These are phyloP conservation scores for Elymnias hypermnestra DNA, from an alignment of 1,140 invertebrate genomes.

Conservation along the genomic window DNA sequence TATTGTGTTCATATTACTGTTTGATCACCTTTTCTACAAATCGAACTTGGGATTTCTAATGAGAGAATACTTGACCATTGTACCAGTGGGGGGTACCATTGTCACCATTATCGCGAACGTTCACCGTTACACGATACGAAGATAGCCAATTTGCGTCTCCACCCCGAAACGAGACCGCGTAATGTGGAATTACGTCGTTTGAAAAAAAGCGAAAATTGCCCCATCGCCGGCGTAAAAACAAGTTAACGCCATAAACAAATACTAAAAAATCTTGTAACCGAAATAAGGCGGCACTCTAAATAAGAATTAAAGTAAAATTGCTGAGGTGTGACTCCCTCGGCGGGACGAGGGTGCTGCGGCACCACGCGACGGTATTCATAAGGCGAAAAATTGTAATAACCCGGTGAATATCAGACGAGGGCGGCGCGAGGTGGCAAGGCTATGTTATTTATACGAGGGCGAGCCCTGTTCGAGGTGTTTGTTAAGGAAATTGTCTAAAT, in stretches of 20 bases:
- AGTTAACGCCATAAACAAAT: constrained; percentile 51
- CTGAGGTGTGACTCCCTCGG: constrained; percentile 65
- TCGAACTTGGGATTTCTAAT: too few species aligned
- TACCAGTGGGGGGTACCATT: too few species aligned
- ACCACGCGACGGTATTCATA: constrained; percentile 65
- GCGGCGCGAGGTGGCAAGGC: constrained; percentile 41
- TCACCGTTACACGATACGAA: constrained; percentile 11
- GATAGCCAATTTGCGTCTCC: constrained; percentile 46
- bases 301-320: constrained; percentile 74
- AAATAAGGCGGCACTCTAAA: constrained; percentile 70
- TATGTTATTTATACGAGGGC: constrained; percentile 51
- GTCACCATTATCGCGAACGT: constrained; percentile 3
- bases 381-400: constrained; percentile 75
- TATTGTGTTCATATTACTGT: too few species aligned
- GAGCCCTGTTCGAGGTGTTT: constrained; percentile 36
- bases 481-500: constrained; percentile 68
- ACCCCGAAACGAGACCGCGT: constrained; percentile 30
- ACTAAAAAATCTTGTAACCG: constrained; percentile 66
- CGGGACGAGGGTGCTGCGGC: constrained; percentile 38
- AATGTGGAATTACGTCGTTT: constrained; percentile 43
- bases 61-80: too few species aligned
- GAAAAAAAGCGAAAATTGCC: constrained; percentile 52
- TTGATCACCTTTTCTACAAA: too few species aligned
- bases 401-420: constrained; percentile 52
- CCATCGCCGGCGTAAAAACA: constrained; percentile 39